phyloP scores from a whole-genome alignment of 2,888 invertebrate species.

The Drosophila mercatorum region DNA sequence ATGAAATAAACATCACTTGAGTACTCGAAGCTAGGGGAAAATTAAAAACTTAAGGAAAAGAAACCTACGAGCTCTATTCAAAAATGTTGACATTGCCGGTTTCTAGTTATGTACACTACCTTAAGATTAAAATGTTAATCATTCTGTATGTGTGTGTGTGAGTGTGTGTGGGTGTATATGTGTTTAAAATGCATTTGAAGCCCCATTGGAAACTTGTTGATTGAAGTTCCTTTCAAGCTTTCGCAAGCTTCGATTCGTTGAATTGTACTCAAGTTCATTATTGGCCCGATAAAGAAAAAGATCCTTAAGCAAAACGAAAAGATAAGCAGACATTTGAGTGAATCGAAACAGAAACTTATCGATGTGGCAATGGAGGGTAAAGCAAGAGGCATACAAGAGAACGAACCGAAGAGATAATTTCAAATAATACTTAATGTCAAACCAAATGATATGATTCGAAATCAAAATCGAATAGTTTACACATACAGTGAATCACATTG shows the following conservation, averaged over 20 bases:
- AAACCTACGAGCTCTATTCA: slow-evolving; percentile 29
- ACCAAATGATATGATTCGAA: slow-evolving; percentile 32
- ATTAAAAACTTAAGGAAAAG: neutral
- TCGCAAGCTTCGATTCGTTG: slow-evolving; percentile 7
- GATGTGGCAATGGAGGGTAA: slow-evolving; percentile 38
- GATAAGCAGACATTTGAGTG: slow-evolving; percentile 29
- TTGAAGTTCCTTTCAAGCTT: slow-evolving; percentile 7
- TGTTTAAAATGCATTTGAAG: slow-evolving; percentile 19
- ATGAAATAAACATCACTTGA: neutral
- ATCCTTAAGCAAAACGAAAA: slow-evolving; percentile 33
- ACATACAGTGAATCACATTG: slow-evolving; percentile 84
- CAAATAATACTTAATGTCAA: slow-evolving; percentile 15
- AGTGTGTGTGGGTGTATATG: slow-evolving; percentile 19
- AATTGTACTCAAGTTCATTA: slow-evolving; percentile 7
- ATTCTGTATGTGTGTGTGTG: slow-evolving; percentile 27
- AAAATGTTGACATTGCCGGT: slow-evolving; percentile 13
- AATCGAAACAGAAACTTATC: slow-evolving; percentile 17
- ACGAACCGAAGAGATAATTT: slow-evolving; percentile 9
- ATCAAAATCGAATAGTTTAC: slow-evolving; percentile 63
- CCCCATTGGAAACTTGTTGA: slow-evolving; percentile 3
- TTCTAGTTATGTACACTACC: slow-evolving; percentile 58
- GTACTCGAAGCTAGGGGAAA: neutral
- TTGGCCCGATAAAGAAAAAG: slow-evolving; percentile 15
- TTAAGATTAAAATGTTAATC: slow-evolving; percentile 21
- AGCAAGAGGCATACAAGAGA: slow-evolving; percentile 39